Evolutionary conservation across 2,888 invertebrate genomes (phyloP).

Genomic region (Leucophenga montana): DNA sequence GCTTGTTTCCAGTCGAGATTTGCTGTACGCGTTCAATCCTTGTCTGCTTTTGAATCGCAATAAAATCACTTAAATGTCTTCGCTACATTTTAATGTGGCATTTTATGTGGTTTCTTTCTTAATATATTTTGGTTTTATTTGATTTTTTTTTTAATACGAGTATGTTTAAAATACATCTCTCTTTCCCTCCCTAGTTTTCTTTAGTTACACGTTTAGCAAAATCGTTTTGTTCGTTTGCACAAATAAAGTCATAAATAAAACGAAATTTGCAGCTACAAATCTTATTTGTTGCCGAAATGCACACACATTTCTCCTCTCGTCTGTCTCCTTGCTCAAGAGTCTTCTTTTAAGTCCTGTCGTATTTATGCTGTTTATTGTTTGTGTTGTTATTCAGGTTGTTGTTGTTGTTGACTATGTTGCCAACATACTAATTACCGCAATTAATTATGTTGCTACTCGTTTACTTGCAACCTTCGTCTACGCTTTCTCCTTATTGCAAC

Average conservation of each 20-base stretch:
- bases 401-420: constrained; percentile 1
- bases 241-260: constrained; percentile 12
- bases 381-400: not conserved
- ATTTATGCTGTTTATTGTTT: not conserved
- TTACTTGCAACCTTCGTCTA: too few species aligned
- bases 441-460: constrained; percentile 6
- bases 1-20: not conserved
- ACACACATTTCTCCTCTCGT: not conserved
- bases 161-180: too few species aligned
- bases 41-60: not conserved
- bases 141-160: not conserved
- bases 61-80: constrained; percentile 12
- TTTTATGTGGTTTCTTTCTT: constrained; percentile 1
- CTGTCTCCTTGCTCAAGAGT: not conserved
- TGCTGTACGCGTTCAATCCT: not conserved
- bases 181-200: too few species aligned
- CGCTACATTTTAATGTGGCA: constrained; percentile 8
- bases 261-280: not conserved
- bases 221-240: constrained; percentile 2
- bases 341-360: not conserved
- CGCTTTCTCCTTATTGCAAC: too few species aligned
- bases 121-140: not conserved
- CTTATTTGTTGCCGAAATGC: constrained; percentile 4
- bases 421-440: constrained; percentile 14
- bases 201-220: not conserved